phyloP scores from a whole-genome alignment of 2,797 vertebrate species.

The Lycodopsis pacificus region DNA sequence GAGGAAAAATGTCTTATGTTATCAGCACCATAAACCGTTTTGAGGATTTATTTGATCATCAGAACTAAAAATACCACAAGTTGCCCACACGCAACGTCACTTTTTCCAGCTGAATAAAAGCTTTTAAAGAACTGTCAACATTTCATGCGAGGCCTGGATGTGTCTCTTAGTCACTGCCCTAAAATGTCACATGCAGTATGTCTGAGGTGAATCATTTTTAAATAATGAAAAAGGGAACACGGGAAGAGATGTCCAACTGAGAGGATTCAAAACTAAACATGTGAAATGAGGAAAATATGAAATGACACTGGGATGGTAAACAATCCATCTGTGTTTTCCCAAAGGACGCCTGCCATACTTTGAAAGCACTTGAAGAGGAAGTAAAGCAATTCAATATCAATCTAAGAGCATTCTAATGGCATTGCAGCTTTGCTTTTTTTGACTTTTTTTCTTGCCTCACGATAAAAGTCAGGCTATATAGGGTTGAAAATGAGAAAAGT shows the following conservation, averaged over 20 bases:
- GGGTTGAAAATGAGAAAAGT: constrained; percentile 67
- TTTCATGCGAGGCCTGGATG: constrained; percentile 66
- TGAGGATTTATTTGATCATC: constrained; percentile 58
- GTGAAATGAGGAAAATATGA: constrained; percentile 78
- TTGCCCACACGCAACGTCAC: constrained; percentile 50
- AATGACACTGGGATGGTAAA: constrained; percentile 80
- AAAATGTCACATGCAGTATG: constrained; percentile 76
- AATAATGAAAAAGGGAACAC: constrained; percentile 76
- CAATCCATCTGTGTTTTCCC: constrained; percentile 82
- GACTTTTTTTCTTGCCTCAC: not conserved
- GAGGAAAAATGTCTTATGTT: constrained; percentile 26
- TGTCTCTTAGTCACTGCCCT: constrained; percentile 73
- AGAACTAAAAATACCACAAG: constrained; percentile 72
- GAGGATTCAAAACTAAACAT: constrained; percentile 76
- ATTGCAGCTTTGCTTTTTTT: constrained; percentile 50
- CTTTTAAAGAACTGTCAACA: constrained; percentile 75
- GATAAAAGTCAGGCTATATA: constrained; percentile 18
- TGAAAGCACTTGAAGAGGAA: constrained; percentile 80
- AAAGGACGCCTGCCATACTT: constrained; percentile 78
- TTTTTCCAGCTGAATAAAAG: constrained; percentile 59
- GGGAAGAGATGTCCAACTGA: constrained; percentile 75
- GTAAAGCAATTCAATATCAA: constrained; percentile 76
- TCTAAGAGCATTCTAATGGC: constrained; percentile 75
- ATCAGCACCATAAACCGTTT: constrained; percentile 56
- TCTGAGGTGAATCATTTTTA: constrained; percentile 80